Evolutionary conservation across 2,797 vertebrate genomes (phyloP), one percentile per base, ranked within the genome.

Genomic region (Melanotaenia boesemani): DNA sequence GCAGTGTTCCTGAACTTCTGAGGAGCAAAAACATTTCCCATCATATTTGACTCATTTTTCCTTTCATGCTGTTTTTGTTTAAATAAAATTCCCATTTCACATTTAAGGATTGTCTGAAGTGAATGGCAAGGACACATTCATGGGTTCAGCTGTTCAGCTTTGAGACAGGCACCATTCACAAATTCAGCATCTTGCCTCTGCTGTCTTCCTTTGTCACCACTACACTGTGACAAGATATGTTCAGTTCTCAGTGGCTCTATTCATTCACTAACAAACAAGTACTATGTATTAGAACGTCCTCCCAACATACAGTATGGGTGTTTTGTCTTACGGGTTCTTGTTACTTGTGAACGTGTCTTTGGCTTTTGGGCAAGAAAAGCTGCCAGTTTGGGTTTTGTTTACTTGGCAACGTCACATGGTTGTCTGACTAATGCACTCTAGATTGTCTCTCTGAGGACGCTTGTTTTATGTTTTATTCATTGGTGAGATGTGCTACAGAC

Each of bases 181-280:
- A 85, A 86, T 83, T 81, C 79, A 82, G 44, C 76, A 74, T 88
- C 80, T 86, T 70, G 74, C 60, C 72, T 70, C 72, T 55, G 84
- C 76, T 79, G 78, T 90, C 91, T 88, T 81, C 72, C 79, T 87
- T 86, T 86, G 85, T 92, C 73, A 59, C 83, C 18, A 61, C 82
- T 44, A 74, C 81, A 70, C 79, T 60, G 73, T 81, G 83, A 82
- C 89, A 80, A 91, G 84, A 92, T 90, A 88, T 83, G 84, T 72
- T 87, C 62, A 30, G 13, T 86, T 84, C 90, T 91, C 89, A 93
- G 92, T 88, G 90, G 82, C 60, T 72, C 86, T 85, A 91, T 94
- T 94, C 92, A 93, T 90, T 84, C 68, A 60, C 75, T 70, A 86
- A 94, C 93, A 94, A 93, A 90, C 83, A 89, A 67, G 87, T 81